phyloP scores from a whole-genome alignment of 2,113 vertebrate genomes.

The Rhineura floridana region DNA sequence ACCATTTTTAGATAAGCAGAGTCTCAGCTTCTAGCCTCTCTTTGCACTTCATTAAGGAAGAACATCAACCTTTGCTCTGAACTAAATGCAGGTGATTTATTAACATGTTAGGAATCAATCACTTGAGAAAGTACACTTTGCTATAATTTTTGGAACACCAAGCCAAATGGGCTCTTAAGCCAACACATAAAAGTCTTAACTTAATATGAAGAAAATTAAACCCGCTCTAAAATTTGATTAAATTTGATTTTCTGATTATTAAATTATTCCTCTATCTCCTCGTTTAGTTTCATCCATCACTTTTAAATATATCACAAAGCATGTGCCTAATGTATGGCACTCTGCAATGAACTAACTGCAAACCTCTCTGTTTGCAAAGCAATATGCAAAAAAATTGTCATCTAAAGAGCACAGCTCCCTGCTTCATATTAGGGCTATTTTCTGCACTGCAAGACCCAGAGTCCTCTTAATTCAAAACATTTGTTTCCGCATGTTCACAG shows the following conservation, averaged over 20 bases:
- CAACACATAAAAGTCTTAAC: neutral
- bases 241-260: slow-evolving; percentile 28
- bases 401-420: neutral
- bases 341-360: neutral
- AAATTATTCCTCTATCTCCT: slow-evolving; percentile 16
- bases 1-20: no score
- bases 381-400: neutral
- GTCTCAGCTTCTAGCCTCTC: neutral
- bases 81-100: neutral
- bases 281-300: slow-evolving; percentile 55
- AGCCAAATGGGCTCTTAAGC: slow-evolving; percentile 1
- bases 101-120: neutral
- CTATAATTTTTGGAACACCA: neutral
- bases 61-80: slow-evolving; percentile 7
- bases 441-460: neutral
- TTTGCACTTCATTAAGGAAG: slow-evolving; percentile 12
- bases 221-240: slow-evolving; percentile 1
- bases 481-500: neutral
- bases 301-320: slow-evolving; percentile 31
- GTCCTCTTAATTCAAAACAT: neutral
- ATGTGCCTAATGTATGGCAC: neutral
- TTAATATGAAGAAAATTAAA: slow-evolving; percentile 30
- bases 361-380: no score
- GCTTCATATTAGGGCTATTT: neutral
- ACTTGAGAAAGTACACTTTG: neutral